Conservation (phyloP, 2,888 invertebrate genomes). For the Lasioglossum zephyrum region DNA sequence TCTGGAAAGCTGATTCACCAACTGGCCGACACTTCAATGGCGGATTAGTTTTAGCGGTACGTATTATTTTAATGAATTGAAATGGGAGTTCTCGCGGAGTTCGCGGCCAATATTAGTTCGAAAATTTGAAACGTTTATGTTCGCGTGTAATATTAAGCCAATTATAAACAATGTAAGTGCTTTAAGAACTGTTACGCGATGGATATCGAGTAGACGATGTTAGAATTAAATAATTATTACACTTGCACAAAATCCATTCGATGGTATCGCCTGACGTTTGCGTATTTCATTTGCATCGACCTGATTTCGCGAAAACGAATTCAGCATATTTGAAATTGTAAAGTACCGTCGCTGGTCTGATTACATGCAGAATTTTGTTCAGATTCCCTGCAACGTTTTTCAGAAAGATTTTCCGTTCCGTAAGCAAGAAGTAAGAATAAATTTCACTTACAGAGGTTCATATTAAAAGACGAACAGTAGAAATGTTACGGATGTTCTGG, state of each 20-base stretch:
- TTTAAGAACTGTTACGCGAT: neutral
- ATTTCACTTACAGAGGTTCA: neutral
- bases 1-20: neutral
- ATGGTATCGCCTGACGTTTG: neutral
- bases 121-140: neutral
- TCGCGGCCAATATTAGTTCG: neutral
- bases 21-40: neutral
- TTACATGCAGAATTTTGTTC: neutral
- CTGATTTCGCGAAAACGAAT: neutral
- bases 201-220: neutral
- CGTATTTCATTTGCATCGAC: neutral
- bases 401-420: neutral
- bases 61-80: conserved; percentile 15
- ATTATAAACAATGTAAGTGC: neutral
- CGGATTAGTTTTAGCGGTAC: neutral
- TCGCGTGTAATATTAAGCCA: neutral
- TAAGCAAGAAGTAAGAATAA: neutral
- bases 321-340: neutral
- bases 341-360: neutral
- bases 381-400: neutral
- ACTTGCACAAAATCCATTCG: neutral
- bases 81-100: neutral
- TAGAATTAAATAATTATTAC: neutral
- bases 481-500: neutral
- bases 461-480: neutral